These are phyloP conservation scores for Liparis tanakae DNA, from an alignment of 2,797 vertebrate genomes.

Conservation along the genomic window DNA sequence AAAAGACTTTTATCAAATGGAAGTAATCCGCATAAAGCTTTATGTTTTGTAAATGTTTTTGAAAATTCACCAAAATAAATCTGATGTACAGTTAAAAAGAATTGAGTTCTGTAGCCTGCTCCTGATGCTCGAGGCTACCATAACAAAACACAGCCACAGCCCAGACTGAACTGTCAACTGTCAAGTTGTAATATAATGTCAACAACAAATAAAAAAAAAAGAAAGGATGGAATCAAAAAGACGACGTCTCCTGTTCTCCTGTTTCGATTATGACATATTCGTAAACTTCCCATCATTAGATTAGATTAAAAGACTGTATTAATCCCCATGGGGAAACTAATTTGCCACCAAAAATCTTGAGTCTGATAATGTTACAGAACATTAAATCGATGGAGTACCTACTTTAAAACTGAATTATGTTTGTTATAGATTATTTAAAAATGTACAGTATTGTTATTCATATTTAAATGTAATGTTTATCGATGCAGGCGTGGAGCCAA, in stretches of 20 bases:
- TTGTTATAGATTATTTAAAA: background rate
- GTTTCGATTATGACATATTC: background rate
- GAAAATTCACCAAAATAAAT: background rate
- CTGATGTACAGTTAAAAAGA: background rate
- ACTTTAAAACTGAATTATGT: background rate
- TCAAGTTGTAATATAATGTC: background rate
- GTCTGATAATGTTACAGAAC: background rate
- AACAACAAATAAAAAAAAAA: too few relatives aligned
- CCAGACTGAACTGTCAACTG: background rate
- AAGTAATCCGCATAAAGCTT: background rate
- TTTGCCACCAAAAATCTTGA: background rate
- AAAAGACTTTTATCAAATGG: background rate
- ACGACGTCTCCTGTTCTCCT: background rate
- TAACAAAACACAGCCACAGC: background rate
- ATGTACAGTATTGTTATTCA: background rate
- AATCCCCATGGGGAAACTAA: too few relatives aligned
- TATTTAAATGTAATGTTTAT: constrained; percentile 16
- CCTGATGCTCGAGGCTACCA: background rate
- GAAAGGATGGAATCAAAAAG: background rate
- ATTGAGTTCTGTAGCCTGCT: background rate
- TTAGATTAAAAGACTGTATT: too few relatives aligned
- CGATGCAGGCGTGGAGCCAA: constrained; percentile 31
- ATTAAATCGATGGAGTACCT: background rate
- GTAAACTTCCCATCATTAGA: background rate
- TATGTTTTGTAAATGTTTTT: background rate